Percentiles rank a stretch among this genome's conserved stretches.
These are phyloP conservation scores for Cyprinodon variegatus DNA, from an alignment of 2,113 vertebrate species.

Conservation along the genomic window DNA sequence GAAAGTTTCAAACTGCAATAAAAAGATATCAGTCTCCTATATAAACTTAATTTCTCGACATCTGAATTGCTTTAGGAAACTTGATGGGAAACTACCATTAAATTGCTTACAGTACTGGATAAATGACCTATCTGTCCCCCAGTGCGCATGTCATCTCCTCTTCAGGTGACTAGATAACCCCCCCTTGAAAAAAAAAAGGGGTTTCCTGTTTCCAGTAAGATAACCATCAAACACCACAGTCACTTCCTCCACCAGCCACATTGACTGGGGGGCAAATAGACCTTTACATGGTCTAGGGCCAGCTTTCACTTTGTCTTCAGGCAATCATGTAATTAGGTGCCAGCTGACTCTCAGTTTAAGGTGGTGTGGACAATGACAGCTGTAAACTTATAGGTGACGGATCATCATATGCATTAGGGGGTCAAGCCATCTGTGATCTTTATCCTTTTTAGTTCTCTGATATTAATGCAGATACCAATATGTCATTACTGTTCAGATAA, in stretches of 20 bases:
- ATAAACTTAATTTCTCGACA: background rate
- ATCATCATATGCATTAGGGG: constrained; percentile 58
- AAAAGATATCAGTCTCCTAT: background rate
- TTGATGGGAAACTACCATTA: constrained; percentile 23
- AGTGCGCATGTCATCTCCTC: constrained; percentile 57
- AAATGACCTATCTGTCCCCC: constrained; percentile 33
- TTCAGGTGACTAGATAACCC: constrained; percentile 66
- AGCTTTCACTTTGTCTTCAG: constrained; percentile 37
- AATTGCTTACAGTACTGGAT: constrained; percentile 1
- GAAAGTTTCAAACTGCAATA: background rate
- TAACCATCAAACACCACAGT: constrained; percentile 58
- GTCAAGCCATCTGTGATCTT: constrained; percentile 53
- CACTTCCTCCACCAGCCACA: constrained; percentile 57
- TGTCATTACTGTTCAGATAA: constrained; percentile 21
- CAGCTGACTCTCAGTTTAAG: constrained; percentile 27
- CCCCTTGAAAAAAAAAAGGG: constrained; percentile 51
- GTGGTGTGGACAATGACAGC: constrained; percentile 13
- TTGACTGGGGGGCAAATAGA: constrained; percentile 34
- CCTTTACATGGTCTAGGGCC: constrained; percentile 31
- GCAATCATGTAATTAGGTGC: constrained; percentile 23
- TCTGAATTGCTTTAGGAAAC: background rate
- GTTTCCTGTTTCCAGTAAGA: constrained; percentile 69
- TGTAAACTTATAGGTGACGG: constrained; percentile 49
- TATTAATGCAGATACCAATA: constrained; percentile 10
- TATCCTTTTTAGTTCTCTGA: constrained; percentile 20